Evolutionary conservation across 2,113 vertebrate genomes (phyloP).

Genomic region (Neolamprologus sp.): DNA sequence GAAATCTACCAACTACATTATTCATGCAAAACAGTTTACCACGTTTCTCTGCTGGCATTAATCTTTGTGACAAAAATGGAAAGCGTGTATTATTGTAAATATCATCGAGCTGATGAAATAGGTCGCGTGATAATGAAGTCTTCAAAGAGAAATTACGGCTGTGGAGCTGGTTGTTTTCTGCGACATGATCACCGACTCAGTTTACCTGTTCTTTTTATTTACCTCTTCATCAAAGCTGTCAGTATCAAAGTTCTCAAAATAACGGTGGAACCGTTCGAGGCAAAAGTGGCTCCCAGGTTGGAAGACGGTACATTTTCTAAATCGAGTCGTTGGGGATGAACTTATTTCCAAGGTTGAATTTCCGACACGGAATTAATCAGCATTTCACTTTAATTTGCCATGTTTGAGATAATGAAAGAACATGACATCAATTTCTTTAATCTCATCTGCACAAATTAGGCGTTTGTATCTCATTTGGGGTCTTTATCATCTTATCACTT

Average conservation of each 20-base stretch:
- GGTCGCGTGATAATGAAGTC: not conserved
- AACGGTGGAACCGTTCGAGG: not conserved
- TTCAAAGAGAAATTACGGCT: not conserved
- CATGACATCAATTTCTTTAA: not conserved
- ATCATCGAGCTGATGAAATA: not conserved
- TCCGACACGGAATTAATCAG: not conserved
- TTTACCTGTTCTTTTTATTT: not conserved
- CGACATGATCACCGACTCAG: not conserved
- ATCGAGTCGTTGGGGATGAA: not conserved
- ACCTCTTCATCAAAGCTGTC: not conserved
- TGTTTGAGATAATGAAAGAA: conserved; percentile 8
- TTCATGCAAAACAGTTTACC: not conserved
- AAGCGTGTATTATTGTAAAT: not conserved
- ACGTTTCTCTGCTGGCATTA: not conserved
- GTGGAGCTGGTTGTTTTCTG: not conserved
- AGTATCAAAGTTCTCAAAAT: not conserved
- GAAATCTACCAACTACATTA: not conserved
- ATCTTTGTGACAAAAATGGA: not conserved
- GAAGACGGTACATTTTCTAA: not conserved
- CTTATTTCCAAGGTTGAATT: not conserved
- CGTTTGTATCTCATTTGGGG: not conserved
- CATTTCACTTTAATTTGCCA: not conserved
- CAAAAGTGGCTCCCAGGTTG: not conserved
- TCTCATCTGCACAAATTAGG: conserved; percentile 11
- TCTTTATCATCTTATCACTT: not conserved